Evolutionary conservation across 2,888 invertebrate species (phyloP).

Genomic region (Nowickia ferox): DNA sequence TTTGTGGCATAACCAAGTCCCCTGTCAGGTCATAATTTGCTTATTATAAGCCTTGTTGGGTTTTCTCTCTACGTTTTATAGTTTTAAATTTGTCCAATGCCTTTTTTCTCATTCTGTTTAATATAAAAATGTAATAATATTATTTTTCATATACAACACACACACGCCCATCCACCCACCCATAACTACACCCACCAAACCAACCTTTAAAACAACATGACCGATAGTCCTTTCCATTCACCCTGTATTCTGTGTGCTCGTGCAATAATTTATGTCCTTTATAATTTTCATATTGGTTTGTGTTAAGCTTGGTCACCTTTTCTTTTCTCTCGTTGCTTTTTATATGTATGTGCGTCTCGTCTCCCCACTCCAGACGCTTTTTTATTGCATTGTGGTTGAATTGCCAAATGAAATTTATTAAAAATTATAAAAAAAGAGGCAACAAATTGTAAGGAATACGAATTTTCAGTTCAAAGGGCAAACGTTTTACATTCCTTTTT

Average conservation of each 20-base stretch:
- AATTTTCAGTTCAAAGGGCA: slow-evolving; percentile 66
- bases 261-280: slow-evolving; percentile 81
- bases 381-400: slow-evolving; percentile 77
- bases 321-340: slow-evolving; percentile 27
- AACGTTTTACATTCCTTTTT: slow-evolving; percentile 64
- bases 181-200: slow-evolving; percentile 44
- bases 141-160: slow-evolving; percentile 48
- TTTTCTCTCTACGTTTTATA: slow-evolving; percentile 75
- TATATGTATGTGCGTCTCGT: not conserved
- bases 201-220: slow-evolving; percentile 7
- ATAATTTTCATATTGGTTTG: slow-evolving; percentile 74
- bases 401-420: slow-evolving; percentile 80
- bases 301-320: slow-evolving; percentile 63
- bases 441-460: slow-evolving; percentile 28
- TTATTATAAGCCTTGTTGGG: slow-evolving; percentile 80
- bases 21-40: slow-evolving; percentile 79
- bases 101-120: slow-evolving; percentile 5
- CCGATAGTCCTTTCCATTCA: not conserved
- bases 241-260: slow-evolving; percentile 39
- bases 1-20: slow-evolving; percentile 74
- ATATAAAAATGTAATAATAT: slow-evolving; percentile 46
- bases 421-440: slow-evolving; percentile 73
- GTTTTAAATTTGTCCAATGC: slow-evolving; percentile 78
- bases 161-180: slow-evolving; percentile 40
- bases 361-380: slow-evolving; percentile 21